Evolutionary conservation across 1,140 invertebrate genomes (phyloP).

Genomic region (Hylyphantes graminicola): DNA sequence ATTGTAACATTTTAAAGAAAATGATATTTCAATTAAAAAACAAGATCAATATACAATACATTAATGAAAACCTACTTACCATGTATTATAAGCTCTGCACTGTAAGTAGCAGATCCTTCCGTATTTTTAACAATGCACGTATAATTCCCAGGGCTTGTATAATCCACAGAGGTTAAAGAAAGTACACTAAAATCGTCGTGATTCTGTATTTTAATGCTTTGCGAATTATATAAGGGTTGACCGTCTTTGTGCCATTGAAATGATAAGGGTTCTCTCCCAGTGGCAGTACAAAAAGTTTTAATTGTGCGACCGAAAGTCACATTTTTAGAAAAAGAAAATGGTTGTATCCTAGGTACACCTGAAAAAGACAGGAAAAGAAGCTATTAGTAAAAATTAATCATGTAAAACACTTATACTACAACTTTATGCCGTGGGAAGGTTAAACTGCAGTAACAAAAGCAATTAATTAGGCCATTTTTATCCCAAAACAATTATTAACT

Average conservation of each 20-base stretch:
- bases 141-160: constrained; percentile 78
- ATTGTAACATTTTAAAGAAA: neutral
- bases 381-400: neutral
- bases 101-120: constrained; percentile 75
- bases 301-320: constrained; percentile 52
- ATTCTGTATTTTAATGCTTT: constrained; percentile 34
- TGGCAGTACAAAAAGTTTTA: constrained; percentile 27
- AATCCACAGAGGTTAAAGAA: constrained; percentile 54
- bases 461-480: no score
- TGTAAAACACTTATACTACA: no score
- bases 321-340: constrained; percentile 60
- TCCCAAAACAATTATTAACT: no score
- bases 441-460: no score
- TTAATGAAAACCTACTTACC: constrained; percentile 33
- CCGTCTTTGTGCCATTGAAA: constrained; percentile 68
- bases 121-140: constrained; percentile 79
- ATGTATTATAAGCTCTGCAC: constrained; percentile 67
- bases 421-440: no score
- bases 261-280: constrained; percentile 43
- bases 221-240: constrained; percentile 28
- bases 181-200: constrained; percentile 57
- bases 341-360: constrained; percentile 55
- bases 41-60: neutral
- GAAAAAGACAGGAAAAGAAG: constrained; percentile 6
- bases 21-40: neutral